These are phyloP conservation scores for Apistogramma diplotaenia DNA, from an alignment of 2,113 vertebrate genomes.

Conservation along the genomic window DNA sequence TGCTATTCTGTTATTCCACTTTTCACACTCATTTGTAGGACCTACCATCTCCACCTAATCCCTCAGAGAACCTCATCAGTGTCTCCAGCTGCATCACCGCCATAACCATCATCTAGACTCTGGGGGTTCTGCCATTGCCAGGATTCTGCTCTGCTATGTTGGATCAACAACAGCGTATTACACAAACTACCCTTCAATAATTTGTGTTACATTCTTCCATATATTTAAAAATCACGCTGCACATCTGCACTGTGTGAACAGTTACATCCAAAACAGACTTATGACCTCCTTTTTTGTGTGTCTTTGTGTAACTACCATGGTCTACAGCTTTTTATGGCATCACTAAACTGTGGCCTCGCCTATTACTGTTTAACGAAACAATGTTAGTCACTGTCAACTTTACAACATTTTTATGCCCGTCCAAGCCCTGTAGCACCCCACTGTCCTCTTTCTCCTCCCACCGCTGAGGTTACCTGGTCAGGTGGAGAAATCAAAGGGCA, in stretches of 20 bases:
- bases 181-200: background rate
- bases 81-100: background rate
- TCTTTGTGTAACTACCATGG: background rate
- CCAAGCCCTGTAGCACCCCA: background rate
- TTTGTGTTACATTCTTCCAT: background rate
- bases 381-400: background rate
- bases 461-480: constrained; percentile 41
- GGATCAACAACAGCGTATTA: background rate
- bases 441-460: constrained; percentile 41
- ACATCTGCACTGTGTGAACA: background rate
- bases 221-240: background rate
- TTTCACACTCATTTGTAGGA: background rate
- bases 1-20: background rate
- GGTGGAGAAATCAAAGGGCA: background rate
- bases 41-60: background rate
- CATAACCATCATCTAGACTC: background rate
- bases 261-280: background rate
- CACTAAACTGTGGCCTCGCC: constrained; percentile 8
- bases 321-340: constrained; percentile 7
- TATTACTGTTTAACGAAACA: constrained; percentile 28
- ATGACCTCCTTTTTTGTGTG: background rate
- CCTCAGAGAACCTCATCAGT: background rate
- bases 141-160: background rate
- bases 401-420: background rate
- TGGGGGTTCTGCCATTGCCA: background rate